Evolutionary conservation across 2,888 invertebrate genomes (phyloP).

Genomic region (Tinea pellionella): DNA sequence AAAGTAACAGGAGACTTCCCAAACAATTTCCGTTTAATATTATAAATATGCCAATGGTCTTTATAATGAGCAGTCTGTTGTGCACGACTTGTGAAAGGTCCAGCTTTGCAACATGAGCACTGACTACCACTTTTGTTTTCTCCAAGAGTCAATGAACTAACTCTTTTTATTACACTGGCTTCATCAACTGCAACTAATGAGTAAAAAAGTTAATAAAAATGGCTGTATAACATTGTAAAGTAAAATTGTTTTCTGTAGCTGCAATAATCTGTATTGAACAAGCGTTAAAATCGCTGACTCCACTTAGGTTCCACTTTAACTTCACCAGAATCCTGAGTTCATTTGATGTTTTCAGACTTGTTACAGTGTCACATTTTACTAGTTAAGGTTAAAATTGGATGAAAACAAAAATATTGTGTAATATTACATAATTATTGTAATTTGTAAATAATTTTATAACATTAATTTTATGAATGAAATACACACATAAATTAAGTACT

Average conservation of each 20-base stretch:
- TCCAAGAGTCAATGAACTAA: slow-evolving; percentile 48
- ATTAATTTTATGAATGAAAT: background rate
- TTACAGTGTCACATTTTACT: no score
- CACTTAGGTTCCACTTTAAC: no score
- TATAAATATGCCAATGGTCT: slow-evolving; percentile 87
- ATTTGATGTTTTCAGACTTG: no score
- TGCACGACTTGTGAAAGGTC: slow-evolving; percentile 67
- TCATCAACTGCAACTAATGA: slow-evolving; percentile 45
- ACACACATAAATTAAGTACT: background rate
- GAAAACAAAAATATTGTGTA: background rate
- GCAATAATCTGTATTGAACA: no score
- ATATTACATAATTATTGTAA: slow-evolving; percentile 1
- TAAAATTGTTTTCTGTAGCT: no score
- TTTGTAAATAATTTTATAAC: background rate
- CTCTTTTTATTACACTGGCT: slow-evolving; percentile 51
- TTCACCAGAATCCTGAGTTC: no score
- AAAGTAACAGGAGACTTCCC: slow-evolving; percentile 53
- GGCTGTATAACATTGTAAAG: no score
- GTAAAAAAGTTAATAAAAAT: no score
- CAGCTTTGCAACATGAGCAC: slow-evolving; percentile 59
- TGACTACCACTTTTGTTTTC: slow-evolving; percentile 48
- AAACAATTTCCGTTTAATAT: slow-evolving; percentile 77
- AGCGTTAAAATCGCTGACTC: no score
- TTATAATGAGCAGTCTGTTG: slow-evolving; percentile 83
- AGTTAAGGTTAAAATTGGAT: slow-evolving; percentile 16